Percentiles rank a stretch among this genome's conserved stretches.
phyloP scores from a whole-genome alignment of 1,140 invertebrate genomes.

The Rhynchophorus ferrugineus region DNA sequence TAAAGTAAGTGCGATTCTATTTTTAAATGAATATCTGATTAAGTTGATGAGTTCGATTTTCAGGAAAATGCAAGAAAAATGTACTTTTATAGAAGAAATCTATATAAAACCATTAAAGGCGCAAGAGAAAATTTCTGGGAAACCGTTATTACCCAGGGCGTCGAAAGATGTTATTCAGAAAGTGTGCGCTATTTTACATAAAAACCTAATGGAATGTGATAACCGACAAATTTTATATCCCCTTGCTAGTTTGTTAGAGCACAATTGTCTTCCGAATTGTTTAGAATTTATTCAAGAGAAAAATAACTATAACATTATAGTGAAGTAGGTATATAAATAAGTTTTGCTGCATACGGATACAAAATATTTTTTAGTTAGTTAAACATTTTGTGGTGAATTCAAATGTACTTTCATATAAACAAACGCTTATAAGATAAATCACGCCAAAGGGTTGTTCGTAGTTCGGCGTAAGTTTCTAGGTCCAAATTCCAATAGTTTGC shows the following conservation, averaged over 20 bases:
- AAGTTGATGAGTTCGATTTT: conserved; percentile 40
- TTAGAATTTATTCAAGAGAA: conserved; percentile 48
- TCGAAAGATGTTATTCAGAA: conserved; percentile 53
- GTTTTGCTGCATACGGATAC: not conserved
- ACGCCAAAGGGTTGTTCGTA: too few species aligned
- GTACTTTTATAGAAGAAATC: conserved; percentile 52
- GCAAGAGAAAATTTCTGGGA: conserved; percentile 21
- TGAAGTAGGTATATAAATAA: conserved; percentile 26
- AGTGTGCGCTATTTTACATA: conserved; percentile 58
- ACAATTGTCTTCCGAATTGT: conserved; percentile 59
- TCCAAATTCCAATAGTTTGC: too few species aligned
- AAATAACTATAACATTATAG: conserved; percentile 31
- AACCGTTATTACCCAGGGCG: conserved; percentile 34
- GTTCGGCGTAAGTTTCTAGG: too few species aligned
- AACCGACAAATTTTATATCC: conserved; percentile 49
- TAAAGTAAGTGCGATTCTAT: conserved; percentile 41
- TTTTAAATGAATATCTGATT: not conserved
- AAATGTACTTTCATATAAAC: too few species aligned
- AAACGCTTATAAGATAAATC: too few species aligned
- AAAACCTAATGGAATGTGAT: conserved; percentile 50
- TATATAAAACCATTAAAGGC: conserved; percentile 43
- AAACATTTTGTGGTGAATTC: too few species aligned
- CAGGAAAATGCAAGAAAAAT: conserved; percentile 49
- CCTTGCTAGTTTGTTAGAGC: conserved; percentile 53
- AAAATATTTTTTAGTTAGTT: too few species aligned